A percentile compares a stretch with the other conserved stretches of the same genome.
Evolutionary conservation across 2,888 invertebrate species (phyloP).

Genomic region (Axea sp.): DNA sequence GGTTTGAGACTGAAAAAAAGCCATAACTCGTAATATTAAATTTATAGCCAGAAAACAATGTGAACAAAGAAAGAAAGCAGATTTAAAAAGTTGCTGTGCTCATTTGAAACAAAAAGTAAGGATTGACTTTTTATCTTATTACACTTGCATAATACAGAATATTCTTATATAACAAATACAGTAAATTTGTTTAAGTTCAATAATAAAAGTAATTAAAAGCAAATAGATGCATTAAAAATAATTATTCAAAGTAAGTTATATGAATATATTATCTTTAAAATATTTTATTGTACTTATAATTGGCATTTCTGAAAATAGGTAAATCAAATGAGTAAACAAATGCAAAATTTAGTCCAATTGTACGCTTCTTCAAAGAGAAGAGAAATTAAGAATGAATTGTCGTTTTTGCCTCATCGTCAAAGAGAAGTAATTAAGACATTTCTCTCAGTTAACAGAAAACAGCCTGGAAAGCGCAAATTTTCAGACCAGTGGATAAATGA

Average conservation of each 20-base stretch:
- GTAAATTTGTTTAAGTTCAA: background rate
- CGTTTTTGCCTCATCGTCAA: slow-evolving; percentile 22
- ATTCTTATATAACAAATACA: too few species aligned
- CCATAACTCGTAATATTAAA: slow-evolving; percentile 7
- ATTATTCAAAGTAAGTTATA: background rate
- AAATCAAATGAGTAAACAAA: slow-evolving; percentile 8
- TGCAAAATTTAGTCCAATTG: slow-evolving; percentile 1
- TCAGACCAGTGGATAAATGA: slow-evolving; percentile 33
- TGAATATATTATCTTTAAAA: too few species aligned
- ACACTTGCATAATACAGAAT: too few species aligned
- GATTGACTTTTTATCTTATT: too few species aligned
- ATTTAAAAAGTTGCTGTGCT: slow-evolving; percentile 5
- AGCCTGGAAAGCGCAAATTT: slow-evolving; percentile 27
- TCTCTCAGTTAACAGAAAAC: background rate
- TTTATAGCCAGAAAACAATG: slow-evolving; percentile 5
- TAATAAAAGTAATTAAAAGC: background rate
- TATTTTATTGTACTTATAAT: background rate
- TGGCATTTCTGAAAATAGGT: background rate
- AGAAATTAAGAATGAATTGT: slow-evolving; percentile 24
- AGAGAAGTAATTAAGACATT: slow-evolving; percentile 22
- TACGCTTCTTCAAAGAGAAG: background rate
- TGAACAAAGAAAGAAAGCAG: slow-evolving; percentile 3
- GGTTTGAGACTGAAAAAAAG: slow-evolving; percentile 3
- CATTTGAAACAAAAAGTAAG: slow-evolving; percentile 30
- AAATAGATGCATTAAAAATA: too few species aligned